Evolutionary conservation across 2,888 invertebrate genomes (phyloP), one percentile per base, ranked within the genome.

Genomic region (Protophormia terraenovae): DNA sequence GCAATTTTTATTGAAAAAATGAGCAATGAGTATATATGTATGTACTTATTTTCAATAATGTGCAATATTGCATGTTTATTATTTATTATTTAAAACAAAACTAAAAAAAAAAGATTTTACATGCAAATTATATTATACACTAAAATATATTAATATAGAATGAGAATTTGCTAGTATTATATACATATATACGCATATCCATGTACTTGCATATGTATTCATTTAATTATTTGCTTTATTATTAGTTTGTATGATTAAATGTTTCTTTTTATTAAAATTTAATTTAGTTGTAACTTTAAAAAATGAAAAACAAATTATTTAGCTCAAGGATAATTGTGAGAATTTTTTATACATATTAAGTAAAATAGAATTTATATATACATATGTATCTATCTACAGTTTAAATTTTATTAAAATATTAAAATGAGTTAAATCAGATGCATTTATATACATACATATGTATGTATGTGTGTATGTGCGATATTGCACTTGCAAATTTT

Each of bases 271-370:
- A 27, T 14, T 41, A 35, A 67, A 55, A 14, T 71, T 76, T 47
- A 45, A 69, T n/a, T n/a, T 22, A 38, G 3, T 38, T 24, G 5
- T 8, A 22, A 22, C n/a, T 60, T 67, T 69, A 32, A 35, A n/a
- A 41, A 69, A 45, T 22, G 24, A 6, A 6, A 71, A 55, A 58
- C 29, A 24, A 27, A 41, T 27, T 55, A 73, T 83, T 73, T 45
- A 47, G 75, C 75, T 76, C 71, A 80, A 76, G 84, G 79, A 75
- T 72, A 84, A 66, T 71, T 58, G 50, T 76, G 62, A 41, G n/a
- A 60, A 47, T 14, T 14, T 60, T 72, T n/a, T 35, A 8, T 27
- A n/a, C n/a, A n/a, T n/a, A n/a, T n/a, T n/a, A n/a, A 16, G 4
- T 10, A 38, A 67, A 75, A 32, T 32, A 58, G 58, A 47, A 75